Evolutionary conservation across 1,140 invertebrate genomes (phyloP).

Genomic region (Argopecten irradians): DNA sequence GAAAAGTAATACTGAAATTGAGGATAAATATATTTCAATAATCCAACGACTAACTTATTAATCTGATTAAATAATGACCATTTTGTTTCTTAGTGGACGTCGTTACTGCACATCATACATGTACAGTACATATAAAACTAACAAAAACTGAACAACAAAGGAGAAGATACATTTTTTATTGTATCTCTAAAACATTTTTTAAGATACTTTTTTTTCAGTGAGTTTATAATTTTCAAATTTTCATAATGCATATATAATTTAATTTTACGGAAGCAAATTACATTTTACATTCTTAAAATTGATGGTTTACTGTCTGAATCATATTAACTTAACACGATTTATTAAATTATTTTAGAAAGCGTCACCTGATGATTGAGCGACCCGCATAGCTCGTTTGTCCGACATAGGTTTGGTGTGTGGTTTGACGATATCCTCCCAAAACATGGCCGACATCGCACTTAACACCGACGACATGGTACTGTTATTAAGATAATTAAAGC

Average conservation of each 20-base stretch:
- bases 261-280: slow-evolving; percentile 60
- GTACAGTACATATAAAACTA: no score
- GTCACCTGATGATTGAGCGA: slow-evolving; percentile 61
- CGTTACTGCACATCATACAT: no score
- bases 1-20: slow-evolving; percentile 28
- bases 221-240: no score
- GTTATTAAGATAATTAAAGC: slow-evolving; percentile 27
- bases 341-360: no score
- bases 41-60: not conserved
- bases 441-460: slow-evolving; percentile 90
- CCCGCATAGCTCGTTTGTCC: not conserved
- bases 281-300: no score
- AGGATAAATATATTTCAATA: not conserved
- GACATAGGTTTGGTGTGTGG: slow-evolving; percentile 38
- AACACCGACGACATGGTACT: slow-evolving; percentile 83
- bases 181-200: no score
- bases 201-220: no score
- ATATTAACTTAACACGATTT: no score
- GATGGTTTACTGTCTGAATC: no score
- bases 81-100: no score
- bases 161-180: no score
- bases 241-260: slow-evolving; percentile 36
- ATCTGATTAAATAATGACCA: not conserved
- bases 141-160: no score
- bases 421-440: slow-evolving; percentile 88